Evolutionary conservation across 2,113 vertebrate species (phyloP).

Genomic region (Tylochromis polylepis): DNA sequence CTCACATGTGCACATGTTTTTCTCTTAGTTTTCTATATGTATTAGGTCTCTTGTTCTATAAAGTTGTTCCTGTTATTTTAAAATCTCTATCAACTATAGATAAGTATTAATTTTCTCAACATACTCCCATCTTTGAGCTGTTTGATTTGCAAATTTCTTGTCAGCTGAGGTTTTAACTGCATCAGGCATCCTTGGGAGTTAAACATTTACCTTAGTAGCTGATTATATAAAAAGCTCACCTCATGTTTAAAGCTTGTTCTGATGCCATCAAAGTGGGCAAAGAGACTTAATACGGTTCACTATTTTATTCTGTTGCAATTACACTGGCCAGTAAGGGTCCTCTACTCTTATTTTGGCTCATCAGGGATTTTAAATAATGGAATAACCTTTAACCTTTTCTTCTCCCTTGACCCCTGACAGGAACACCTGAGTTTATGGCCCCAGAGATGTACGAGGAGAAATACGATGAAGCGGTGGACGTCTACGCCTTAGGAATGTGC

Average conservation of each 20-base stretch:
- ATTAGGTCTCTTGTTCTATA: background rate
- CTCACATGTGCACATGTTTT: background rate
- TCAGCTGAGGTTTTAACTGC: background rate
- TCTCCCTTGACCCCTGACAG: constrained; percentile 56
- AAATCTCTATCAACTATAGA: rapidly evolving
- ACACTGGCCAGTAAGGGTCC: background rate
- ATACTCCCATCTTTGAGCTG: background rate
- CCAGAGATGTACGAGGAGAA: constrained; percentile 99
- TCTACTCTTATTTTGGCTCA: background rate
- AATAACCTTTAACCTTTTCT: background rate
- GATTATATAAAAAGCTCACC: background rate
- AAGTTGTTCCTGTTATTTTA: background rate
- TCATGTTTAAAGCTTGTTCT: background rate
- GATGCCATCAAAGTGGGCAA: background rate
- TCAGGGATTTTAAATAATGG: background rate
- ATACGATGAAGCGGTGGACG: constrained; percentile 94
- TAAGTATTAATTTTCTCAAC: background rate
- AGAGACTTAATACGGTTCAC: background rate
- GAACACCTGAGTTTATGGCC: constrained; percentile 98
- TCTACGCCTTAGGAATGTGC: constrained; percentile 98
- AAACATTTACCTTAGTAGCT: too few species aligned
- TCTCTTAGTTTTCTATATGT: background rate
- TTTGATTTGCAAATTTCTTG: background rate
- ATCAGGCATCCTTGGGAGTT: background rate
- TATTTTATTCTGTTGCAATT: background rate